phyloP scores from a whole-genome alignment of 2,113 vertebrate genomes.

The Nettapus auritus region DNA sequence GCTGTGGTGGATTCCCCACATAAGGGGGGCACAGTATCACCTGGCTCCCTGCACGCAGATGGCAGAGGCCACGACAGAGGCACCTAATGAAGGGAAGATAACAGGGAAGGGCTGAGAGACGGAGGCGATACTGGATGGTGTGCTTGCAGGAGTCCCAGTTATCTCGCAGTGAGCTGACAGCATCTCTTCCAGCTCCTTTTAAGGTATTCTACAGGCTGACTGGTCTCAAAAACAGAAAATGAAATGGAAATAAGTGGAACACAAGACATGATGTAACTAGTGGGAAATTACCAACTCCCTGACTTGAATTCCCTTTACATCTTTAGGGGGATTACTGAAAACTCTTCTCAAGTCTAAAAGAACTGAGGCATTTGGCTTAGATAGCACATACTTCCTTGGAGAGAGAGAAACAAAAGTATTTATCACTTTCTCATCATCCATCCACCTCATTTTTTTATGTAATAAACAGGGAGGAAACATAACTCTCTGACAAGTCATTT shows the following conservation, averaged over 20 bases:
- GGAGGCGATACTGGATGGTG: fast-evolving
- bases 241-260: background rate
- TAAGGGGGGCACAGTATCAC: fast-evolving
- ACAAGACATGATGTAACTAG: background rate
- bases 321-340: background rate
- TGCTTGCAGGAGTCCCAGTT: background rate
- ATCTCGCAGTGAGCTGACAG: fast-evolving
- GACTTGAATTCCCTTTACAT: background rate
- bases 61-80: background rate
- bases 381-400: background rate
- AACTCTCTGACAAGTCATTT: constrained; percentile 30
- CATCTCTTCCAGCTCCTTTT: constrained; percentile 17
- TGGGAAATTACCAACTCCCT: background rate
- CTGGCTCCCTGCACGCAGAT: background rate
- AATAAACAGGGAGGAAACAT: background rate
- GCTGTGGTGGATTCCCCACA: fast-evolving
- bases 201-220: background rate
- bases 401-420: background rate
- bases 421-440: background rate
- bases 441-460: background rate
- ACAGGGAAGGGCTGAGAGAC: background rate
- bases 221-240: background rate
- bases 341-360: background rate
- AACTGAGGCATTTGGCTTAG: background rate
- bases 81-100: background rate